Conservation (phyloP, 2,797 vertebrate genomes). For the Sebastes taczanowskii region DNA sequence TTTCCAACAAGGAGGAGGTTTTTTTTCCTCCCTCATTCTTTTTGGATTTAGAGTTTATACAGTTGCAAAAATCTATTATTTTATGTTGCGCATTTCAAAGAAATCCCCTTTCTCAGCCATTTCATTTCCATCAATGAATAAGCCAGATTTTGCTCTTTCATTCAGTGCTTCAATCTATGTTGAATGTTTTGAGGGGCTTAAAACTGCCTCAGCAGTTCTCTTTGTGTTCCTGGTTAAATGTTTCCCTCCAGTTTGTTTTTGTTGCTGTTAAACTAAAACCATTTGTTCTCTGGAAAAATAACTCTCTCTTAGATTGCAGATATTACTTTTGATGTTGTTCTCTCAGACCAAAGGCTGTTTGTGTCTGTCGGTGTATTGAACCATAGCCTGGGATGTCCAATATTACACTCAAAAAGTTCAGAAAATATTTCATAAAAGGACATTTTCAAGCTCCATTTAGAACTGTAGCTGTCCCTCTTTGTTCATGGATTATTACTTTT, state of each 20-base stretch:
- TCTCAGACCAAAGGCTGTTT: conserved; percentile 66
- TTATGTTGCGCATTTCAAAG: conserved; percentile 76
- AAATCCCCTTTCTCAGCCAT: conserved; percentile 75
- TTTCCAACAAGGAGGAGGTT: conserved; percentile 34
- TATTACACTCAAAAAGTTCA: conserved; percentile 46
- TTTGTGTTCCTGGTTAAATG: conserved; percentile 81
- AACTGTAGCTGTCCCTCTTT: conserved; percentile 22
- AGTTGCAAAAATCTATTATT: conserved; percentile 76
- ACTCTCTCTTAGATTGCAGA: conserved; percentile 69
- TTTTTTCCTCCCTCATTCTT: conserved; percentile 31
- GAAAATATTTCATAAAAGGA: conserved; percentile 19
- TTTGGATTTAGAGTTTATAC: conserved; percentile 61
- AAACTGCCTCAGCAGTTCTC: conserved; percentile 72
- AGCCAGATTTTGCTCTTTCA: conserved; percentile 68
- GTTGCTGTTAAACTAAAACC: conserved; percentile 71
- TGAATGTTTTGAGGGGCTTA: conserved; percentile 77
- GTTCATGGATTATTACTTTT: conserved; percentile 10
- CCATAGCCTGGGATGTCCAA: conserved; percentile 62
- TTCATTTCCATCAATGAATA: conserved; percentile 85
- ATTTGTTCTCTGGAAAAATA: conserved; percentile 67
- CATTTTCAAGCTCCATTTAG: conserved; percentile 18
- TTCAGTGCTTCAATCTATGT: conserved; percentile 71
- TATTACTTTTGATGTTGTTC: conserved; percentile 71
- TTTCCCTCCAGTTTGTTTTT: conserved; percentile 78
- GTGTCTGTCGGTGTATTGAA: conserved; percentile 53